phyloP scores from a whole-genome alignment of 2,888 invertebrate species.

The Drosophila ochracea region DNA sequence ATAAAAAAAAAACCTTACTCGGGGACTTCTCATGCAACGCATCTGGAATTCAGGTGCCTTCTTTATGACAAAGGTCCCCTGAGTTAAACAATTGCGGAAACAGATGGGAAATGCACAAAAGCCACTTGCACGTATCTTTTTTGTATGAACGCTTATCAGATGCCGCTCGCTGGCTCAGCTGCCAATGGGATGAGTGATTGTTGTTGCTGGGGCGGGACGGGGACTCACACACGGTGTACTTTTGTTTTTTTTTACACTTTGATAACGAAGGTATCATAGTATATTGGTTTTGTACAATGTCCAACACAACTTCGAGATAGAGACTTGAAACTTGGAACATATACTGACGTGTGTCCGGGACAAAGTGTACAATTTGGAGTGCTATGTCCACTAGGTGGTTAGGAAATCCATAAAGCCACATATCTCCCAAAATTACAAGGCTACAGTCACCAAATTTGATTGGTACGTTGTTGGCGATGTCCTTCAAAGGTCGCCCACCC shows the following conservation, averaged over 20 bases:
- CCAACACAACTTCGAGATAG: neutral
- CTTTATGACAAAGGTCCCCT: conserved; percentile 14
- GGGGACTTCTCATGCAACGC: conserved; percentile 34
- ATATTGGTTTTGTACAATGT: no score
- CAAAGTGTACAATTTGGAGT: neutral
- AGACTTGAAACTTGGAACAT: no score
- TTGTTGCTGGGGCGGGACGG: conserved; percentile 12
- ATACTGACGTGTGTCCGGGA: neutral
- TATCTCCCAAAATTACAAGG: neutral
- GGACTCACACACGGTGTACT: conserved; percentile 37
- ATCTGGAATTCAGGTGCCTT: conserved; percentile 13
- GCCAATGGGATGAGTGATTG: neutral
- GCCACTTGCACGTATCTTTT: conserved; percentile 28
- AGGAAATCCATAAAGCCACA: neutral
- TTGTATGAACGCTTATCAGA: conserved; percentile 40
- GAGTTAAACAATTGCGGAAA: conserved; percentile 28
- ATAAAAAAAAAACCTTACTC: conserved; percentile 11
- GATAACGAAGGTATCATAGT: neutral
- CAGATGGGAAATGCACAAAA: conserved; percentile 44
- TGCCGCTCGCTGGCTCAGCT: conserved; percentile 9
- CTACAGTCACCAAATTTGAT: neutral
- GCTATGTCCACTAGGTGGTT: neutral
- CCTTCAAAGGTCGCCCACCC: neutral
- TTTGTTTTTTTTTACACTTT: neutral
- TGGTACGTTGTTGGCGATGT: neutral